phyloP scores from a whole-genome alignment of 2,113 vertebrate genomes.

The Ploceus nigricollis region DNA sequence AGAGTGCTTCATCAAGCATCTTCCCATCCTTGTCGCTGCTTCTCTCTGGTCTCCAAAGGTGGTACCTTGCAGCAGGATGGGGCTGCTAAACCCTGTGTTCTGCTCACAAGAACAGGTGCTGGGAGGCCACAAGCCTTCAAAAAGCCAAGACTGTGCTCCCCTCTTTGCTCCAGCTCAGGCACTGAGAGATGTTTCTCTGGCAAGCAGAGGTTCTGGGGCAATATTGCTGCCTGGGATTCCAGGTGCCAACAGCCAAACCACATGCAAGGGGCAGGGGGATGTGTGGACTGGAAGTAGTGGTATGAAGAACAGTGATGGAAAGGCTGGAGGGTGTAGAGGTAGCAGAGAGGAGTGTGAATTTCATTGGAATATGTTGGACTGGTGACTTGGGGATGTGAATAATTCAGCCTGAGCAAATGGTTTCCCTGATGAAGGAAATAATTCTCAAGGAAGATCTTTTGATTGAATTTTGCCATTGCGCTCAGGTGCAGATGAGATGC shows the following conservation, averaged over 20 bases:
- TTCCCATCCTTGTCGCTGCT: neutral
- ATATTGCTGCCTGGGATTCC: neutral
- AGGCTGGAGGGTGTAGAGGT: neutral
- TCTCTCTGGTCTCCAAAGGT: neutral
- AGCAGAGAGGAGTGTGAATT: neutral
- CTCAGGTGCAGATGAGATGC: neutral
- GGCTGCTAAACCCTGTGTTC: neutral
- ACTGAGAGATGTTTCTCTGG: fast-evolving
- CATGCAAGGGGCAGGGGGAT: fast-evolving
- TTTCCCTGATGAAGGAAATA: neutral
- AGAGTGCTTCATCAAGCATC: neutral
- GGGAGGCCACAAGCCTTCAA: neutral
- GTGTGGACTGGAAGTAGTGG: neutral
- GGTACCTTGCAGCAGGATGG: neutral
- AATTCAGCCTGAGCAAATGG: neutral
- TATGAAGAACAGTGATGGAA: neutral
- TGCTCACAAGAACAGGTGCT: neutral
- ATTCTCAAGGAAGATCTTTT: neutral
- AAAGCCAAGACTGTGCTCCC: neutral
- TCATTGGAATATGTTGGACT: neutral
- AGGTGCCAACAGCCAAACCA: neutral
- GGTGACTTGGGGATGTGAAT: fast-evolving
- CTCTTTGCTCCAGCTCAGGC: neutral
- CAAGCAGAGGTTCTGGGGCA: neutral
- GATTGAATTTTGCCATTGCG: neutral